Percentiles rank a stretch among this genome's conserved stretches.
These are phyloP conservation scores for Pomatostomus ruficeps DNA, from an alignment of 2,113 vertebrate genomes.

Conservation along the genomic window DNA sequence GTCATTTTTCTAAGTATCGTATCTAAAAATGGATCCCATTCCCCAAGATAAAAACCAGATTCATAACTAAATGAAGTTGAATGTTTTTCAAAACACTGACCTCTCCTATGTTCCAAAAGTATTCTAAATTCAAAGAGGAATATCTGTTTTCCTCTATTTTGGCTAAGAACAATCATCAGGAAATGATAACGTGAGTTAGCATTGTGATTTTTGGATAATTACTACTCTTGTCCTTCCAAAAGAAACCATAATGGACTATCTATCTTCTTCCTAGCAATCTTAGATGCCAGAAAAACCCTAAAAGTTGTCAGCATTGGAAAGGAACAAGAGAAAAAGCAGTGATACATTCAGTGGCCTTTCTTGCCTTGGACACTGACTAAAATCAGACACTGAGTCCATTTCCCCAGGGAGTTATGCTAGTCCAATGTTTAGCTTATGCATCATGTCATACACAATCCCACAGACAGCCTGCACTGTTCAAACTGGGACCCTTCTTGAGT, in stretches of 20 bases:
- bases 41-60: not conserved
- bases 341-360: not conserved
- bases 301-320: constrained; percentile 23
- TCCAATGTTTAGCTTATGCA: not conserved
- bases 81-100: not conserved
- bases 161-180: constrained; percentile 1
- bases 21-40: not conserved
- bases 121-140: not conserved
- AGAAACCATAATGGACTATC: not conserved
- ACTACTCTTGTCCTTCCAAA: constrained; percentile 7
- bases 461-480: not conserved
- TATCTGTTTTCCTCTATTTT: constrained; percentile 22
- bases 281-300: not conserved
- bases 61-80: not conserved
- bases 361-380: not conserved
- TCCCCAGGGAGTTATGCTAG: not conserved
- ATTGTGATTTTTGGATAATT: constrained; percentile 57
- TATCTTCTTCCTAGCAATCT: not conserved
- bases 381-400: not conserved
- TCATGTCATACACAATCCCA: not conserved
- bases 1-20: not conserved
- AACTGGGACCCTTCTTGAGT: not conserved
- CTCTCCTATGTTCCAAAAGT: not conserved
- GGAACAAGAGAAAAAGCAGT: not conserved
- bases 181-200: not conserved